Evolutionary conservation across 2,113 vertebrate species (phyloP).

Genomic region (Pterocles orientalis): DNA sequence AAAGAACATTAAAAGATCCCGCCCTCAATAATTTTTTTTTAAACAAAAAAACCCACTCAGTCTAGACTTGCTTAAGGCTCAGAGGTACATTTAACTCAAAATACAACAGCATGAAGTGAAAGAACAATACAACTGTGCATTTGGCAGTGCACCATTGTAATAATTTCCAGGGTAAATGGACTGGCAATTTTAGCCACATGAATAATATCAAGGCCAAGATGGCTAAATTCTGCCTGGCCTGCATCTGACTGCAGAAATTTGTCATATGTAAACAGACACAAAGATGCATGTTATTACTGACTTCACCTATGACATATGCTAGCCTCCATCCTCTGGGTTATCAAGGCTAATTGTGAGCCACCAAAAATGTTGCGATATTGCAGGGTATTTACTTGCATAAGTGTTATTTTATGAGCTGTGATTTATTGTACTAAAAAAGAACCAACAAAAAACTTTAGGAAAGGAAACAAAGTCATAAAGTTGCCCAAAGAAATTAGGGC

Average conservation of each 20-base stretch:
- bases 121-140: slow-evolving; percentile 6
- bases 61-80: neutral
- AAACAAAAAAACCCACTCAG: neutral
- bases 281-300: slow-evolving; percentile 29
- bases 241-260: slow-evolving; percentile 51
- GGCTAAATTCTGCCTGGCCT: slow-evolving; percentile 55
- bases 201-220: slow-evolving; percentile 54
- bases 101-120: slow-evolving; percentile 14
- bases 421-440: slow-evolving; percentile 21
- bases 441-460: neutral
- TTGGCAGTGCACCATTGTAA: slow-evolving; percentile 13
- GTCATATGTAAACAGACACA: neutral
- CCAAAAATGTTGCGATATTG: neutral
- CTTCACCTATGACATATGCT: neutral
- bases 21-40: neutral
- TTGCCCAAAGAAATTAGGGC: neutral
- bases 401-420: neutral
- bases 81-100: slow-evolving; percentile 25
- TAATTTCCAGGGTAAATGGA: slow-evolving; percentile 30
- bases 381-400: neutral
- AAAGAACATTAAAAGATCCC: neutral
- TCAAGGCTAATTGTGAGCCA: neutral
- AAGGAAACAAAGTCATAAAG: slow-evolving; percentile 30
- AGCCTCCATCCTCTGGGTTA: neutral
- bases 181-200: slow-evolving; percentile 61